phyloP scores from a whole-genome alignment of 2,888 invertebrate genomes.

The Meganola albula region DNA sequence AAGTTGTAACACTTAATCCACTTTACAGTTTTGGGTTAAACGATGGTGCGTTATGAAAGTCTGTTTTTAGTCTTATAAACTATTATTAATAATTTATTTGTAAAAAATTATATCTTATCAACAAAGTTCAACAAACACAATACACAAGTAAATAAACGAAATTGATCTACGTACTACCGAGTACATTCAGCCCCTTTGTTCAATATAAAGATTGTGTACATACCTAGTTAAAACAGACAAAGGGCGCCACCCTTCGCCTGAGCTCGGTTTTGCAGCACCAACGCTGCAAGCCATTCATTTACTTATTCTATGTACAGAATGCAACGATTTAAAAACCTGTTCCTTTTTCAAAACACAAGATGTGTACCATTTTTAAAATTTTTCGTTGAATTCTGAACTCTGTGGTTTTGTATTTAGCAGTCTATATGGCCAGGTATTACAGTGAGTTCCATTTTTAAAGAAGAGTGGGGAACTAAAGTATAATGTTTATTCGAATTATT shows the following conservation, averaged over 20 bases:
- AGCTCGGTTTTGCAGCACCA: slow-evolving; percentile 57
- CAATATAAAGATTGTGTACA: slow-evolving; percentile 28
- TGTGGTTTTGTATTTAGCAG: slow-evolving; percentile 7
- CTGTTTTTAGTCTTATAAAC: too few species aligned
- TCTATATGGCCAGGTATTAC: slow-evolving; percentile 16
- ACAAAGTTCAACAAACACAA: slow-evolving; percentile 3
- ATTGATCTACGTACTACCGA: slow-evolving; percentile 23
- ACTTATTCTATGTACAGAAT: slow-evolving; percentile 20
- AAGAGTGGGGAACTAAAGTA: slow-evolving; percentile 31
- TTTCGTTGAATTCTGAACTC: slow-evolving; percentile 9
- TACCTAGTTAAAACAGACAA: slow-evolving; percentile 24
- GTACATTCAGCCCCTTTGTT: slow-evolving; percentile 19
- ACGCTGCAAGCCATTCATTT: slow-evolving; percentile 46
- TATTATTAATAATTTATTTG: too few species aligned
- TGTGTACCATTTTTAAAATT: slow-evolving; percentile 10
- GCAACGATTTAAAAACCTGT: slow-evolving; percentile 24
- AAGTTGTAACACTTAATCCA: too few species aligned
- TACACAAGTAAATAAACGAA: slow-evolving; percentile 13
- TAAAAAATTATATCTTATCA: too few species aligned
- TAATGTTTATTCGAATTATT: too few species aligned
- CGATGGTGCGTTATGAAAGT: too few species aligned
- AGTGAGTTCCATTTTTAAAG: slow-evolving; percentile 11
- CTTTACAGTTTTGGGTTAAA: too few species aligned
- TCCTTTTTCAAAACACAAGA: slow-evolving; percentile 23
- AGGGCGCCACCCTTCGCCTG: slow-evolving; percentile 54